A percentile compares a stretch with the other conserved stretches of the same genome.
Evolutionary conservation across 2,888 invertebrate species (phyloP).

Genomic region (Diogma glabrata): DNA sequence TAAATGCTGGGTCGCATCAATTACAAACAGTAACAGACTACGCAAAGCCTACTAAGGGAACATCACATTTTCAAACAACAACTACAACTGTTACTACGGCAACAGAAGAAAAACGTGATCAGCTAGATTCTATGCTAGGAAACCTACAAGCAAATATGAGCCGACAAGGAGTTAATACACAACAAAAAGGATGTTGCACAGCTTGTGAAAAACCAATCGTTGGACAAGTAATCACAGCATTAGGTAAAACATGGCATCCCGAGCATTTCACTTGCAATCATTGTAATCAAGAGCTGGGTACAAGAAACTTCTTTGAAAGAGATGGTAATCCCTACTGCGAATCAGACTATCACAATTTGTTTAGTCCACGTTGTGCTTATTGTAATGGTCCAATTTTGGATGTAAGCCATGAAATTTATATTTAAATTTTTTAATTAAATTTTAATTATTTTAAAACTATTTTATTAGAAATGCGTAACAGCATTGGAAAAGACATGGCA

Average conservation of each 20-base stretch:
- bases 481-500: conserved; percentile 98
- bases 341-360: conserved; percentile 94
- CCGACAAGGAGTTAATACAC: conserved; percentile 96
- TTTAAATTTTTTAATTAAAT: conserved; percentile 37
- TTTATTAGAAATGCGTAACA: conserved; percentile 88
- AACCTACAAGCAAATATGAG: conserved; percentile 90
- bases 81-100: conserved; percentile 27
- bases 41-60: conserved; percentile 54
- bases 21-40: conserved; percentile 57
- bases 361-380: conserved; percentile 96
- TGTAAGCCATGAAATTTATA: conserved; percentile 46
- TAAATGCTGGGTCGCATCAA: conserved; percentile 49
- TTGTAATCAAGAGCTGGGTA: conserved; percentile 93
- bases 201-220: conserved; percentile 99
- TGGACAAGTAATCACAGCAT: conserved; percentile 84
- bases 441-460: conserved; percentile 2
- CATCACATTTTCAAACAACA: conserved; percentile 26
- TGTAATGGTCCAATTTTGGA: conserved; percentile 98
- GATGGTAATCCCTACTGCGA: conserved; percentile 97
- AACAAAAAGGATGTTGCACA: conserved; percentile 98
- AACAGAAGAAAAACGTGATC: conserved; percentile 29
- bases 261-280: conserved; percentile 98
- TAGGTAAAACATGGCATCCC: conserved; percentile 98
- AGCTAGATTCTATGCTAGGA: conserved; percentile 43
- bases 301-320: conserved; percentile 96